Evolutionary conservation across 2,888 invertebrate genomes (phyloP).

Genomic region (Malachius bipustulatus): DNA sequence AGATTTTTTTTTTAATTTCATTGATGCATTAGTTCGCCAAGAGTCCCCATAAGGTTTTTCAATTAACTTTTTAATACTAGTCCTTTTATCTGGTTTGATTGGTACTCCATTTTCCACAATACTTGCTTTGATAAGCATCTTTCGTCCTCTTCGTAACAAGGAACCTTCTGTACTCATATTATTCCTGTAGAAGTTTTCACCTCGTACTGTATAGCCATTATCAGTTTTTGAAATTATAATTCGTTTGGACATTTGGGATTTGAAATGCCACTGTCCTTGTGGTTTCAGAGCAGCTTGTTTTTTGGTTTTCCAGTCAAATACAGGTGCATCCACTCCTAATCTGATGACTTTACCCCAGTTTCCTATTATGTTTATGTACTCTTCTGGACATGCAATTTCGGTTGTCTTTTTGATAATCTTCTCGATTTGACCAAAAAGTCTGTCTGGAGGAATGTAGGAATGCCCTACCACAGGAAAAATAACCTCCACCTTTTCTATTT

Average conservation of each 20-base stretch:
- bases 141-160: background rate
- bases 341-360: constrained; percentile 14
- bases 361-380: background rate
- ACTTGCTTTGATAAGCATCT: no score
- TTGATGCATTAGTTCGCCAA: no score
- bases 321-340: constrained; percentile 12
- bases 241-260: constrained; percentile 16
- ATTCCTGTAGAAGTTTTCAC: constrained; percentile 1
- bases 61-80: no score
- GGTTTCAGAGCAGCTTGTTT: constrained; percentile 15
- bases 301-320: constrained; percentile 17
- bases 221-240: constrained; percentile 7
- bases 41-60: no score
- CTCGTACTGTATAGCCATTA: background rate
- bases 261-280: constrained; percentile 20
- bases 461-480: constrained; percentile 23
- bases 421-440: constrained; percentile 23
- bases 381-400: background rate
- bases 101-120: background rate
- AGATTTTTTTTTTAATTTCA: no score
- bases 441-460: constrained; percentile 23
- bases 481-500: constrained; percentile 18
- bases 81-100: constrained; percentile 1
- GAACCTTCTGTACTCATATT: constrained; percentile 1
- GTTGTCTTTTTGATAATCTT: constrained; percentile 17